A percentile compares a stretch with the other conserved stretches of the same genome.
Conservation (phyloP, 1,140 invertebrate genomes). For the Phthorimaea operculella region DNA sequence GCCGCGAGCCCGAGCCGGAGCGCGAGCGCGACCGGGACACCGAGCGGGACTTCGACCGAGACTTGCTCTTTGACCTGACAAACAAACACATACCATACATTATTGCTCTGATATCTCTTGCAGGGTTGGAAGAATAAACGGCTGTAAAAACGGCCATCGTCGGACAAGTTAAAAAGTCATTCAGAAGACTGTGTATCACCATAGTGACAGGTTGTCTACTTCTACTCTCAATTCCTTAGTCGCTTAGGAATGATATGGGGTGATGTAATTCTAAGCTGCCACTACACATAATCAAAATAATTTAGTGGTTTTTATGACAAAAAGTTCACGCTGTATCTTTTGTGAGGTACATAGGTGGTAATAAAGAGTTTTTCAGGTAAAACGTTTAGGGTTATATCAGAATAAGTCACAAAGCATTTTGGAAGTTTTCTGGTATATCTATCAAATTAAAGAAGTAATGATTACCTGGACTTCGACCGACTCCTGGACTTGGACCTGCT, state of each 20-base stretch:
- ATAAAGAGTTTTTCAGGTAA: too few species aligned
- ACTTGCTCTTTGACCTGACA: constrained; percentile 48
- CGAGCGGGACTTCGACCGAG: constrained; percentile 31
- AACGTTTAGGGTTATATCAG: too few species aligned
- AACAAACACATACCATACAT: too few species aligned
- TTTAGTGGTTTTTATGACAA: neutral
- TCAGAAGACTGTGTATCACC: constrained; percentile 2
- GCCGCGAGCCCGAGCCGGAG: constrained; percentile 42
- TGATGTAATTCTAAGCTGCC: too few species aligned
- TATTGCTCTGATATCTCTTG: constrained; percentile 36
- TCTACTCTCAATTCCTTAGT: too few species aligned
- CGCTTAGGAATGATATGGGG: too few species aligned
- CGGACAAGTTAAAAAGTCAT: constrained; percentile 16
- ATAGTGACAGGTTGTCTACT: too few species aligned
- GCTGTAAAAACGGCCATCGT: constrained; percentile 36
- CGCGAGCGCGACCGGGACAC: constrained; percentile 28
- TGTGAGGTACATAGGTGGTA: neutral
- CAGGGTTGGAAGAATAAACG: constrained; percentile 40
- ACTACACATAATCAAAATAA: neutral
- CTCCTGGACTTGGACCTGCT: constrained; percentile 36
- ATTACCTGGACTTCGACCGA: constrained; percentile 16
- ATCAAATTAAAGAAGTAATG: neutral
- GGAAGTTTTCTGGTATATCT: too few species aligned
- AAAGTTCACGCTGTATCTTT: neutral
- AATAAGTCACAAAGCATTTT: too few species aligned